Evolutionary conservation across 2,888 invertebrate genomes (phyloP).

Genomic region (Phyllotreta striolata): DNA sequence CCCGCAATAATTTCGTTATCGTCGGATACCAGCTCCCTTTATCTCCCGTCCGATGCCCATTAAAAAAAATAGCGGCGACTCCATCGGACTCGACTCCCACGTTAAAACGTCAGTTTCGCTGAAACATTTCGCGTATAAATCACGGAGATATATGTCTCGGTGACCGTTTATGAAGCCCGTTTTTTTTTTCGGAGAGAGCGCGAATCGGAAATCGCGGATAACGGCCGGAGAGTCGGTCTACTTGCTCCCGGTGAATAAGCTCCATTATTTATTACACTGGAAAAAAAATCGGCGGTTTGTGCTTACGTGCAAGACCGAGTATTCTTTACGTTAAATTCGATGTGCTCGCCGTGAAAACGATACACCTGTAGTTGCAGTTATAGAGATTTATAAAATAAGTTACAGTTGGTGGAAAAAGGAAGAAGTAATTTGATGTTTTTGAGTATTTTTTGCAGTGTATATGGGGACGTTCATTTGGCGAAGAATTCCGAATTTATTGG

Average conservation of each 20-base stretch:
- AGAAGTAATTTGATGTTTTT: too few species aligned
- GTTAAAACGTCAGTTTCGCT: slow-evolving; percentile 39
- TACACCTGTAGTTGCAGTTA: too few species aligned
- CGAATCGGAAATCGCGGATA: slow-evolving; percentile 39
- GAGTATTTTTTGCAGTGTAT: slow-evolving; percentile 15
- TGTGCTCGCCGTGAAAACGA: too few species aligned
- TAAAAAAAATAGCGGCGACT: slow-evolving; percentile 12
- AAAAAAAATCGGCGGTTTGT: slow-evolving; percentile 1
- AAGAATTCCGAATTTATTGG: slow-evolving; percentile 41
- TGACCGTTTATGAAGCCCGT: slow-evolving; percentile 47
- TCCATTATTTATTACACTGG: neutral
- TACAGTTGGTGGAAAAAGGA: too few species aligned
- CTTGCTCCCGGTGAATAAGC: slow-evolving; percentile 16
- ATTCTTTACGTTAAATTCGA: too few species aligned
- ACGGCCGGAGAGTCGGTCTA: slow-evolving; percentile 24
- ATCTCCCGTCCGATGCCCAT: slow-evolving; percentile 14
- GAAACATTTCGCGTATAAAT: slow-evolving; percentile 50
- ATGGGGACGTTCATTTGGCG: slow-evolving; percentile 37
- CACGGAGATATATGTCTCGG: slow-evolving; percentile 45
- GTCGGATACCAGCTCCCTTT: slow-evolving; percentile 5
- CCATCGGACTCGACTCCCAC: slow-evolving; percentile 16
- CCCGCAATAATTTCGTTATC: slow-evolving; percentile 14
- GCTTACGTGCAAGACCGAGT: too few species aligned
- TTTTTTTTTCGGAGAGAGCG: slow-evolving; percentile 26
- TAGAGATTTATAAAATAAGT: too few species aligned